phyloP scores from a whole-genome alignment of 53 echinoderm and acorn worm species.

The Pentamera pediparva region DNA sequence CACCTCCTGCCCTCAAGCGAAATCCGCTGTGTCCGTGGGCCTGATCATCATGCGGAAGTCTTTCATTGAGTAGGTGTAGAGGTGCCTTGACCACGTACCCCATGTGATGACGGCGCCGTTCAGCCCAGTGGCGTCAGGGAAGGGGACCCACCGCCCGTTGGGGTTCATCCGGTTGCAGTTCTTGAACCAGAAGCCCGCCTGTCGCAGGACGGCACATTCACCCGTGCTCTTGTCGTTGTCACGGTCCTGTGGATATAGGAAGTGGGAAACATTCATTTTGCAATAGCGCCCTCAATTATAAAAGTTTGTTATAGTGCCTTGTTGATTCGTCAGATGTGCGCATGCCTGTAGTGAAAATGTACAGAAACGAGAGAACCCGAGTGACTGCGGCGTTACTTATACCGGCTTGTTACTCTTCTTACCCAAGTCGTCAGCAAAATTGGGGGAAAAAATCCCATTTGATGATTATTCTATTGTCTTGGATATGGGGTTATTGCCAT shows the following conservation, averaged over 20 bases:
- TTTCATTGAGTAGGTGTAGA: constrained; percentile 70
- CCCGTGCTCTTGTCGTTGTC: constrained; percentile 61
- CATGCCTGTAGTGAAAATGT: too few species aligned
- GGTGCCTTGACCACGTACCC: constrained; percentile 76
- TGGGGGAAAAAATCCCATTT: too few species aligned
- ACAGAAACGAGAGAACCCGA: too few species aligned
- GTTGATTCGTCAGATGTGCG: too few species aligned
- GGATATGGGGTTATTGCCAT: too few species aligned
- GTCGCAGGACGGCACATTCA: constrained; percentile 68
- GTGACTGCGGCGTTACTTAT: too few species aligned
- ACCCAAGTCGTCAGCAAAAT: too few species aligned
- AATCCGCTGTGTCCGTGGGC: constrained; percentile 14
- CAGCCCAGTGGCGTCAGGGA: constrained; percentile 46
- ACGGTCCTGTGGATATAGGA: constrained; percentile 72
- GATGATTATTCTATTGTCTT: too few species aligned
- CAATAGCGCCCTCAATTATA: too few species aligned
- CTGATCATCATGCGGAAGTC: constrained; percentile 84
- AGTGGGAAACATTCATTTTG: too few species aligned
- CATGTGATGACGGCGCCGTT: constrained; percentile 86
- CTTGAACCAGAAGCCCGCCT: constrained; percentile 90
- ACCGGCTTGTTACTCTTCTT: too few species aligned
- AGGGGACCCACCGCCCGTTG: constrained; percentile 66
- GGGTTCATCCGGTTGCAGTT: constrained; percentile 87
- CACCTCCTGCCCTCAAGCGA: background rate
- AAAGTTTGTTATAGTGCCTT: too few species aligned